phyloP scores from a whole-genome alignment of 2,113 vertebrate species.

The Clupea harengus region DNA sequence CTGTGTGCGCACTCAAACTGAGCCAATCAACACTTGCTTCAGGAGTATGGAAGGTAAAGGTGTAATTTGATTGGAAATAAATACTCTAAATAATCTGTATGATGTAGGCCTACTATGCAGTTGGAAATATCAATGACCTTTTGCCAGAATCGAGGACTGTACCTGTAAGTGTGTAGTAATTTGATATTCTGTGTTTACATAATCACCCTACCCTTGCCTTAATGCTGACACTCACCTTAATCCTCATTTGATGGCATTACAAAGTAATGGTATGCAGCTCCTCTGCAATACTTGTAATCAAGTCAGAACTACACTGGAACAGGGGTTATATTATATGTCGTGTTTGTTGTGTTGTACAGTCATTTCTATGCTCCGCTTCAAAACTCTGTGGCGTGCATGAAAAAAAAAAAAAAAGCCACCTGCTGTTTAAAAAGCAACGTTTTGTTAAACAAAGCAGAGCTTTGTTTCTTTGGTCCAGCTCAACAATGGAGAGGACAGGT shows the following conservation, averaged over 20 bases:
- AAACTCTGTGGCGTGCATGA: not conserved
- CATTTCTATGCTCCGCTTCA: not conserved
- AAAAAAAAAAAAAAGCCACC: not conserved
- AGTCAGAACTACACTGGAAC: not conserved
- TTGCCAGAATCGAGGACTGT: not conserved
- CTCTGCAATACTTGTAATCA: not conserved
- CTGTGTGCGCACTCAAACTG: not conserved
- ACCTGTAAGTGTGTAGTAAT: not conserved
- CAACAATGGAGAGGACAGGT: not conserved
- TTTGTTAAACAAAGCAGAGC: not conserved
- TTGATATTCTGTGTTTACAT: not conserved
- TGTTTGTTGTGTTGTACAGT: not conserved
- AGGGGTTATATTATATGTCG: not conserved
- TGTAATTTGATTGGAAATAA: not conserved
- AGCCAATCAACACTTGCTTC: not conserved
- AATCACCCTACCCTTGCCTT: not conserved
- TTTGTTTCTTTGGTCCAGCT: constrained; percentile 24
- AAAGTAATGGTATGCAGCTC: not conserved
- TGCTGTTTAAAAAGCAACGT: not conserved
- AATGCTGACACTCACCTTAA: not conserved
- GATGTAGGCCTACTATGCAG: too few relatives aligned
- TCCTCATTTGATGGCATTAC: too few relatives aligned
- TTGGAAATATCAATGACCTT: not conserved
- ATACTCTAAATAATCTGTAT: too few relatives aligned
- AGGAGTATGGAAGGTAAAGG: not conserved